These are phyloP conservation scores for Tretioscincus oriximinensis DNA, from an alignment of 2,113 vertebrate species.

Conservation along the genomic window DNA sequence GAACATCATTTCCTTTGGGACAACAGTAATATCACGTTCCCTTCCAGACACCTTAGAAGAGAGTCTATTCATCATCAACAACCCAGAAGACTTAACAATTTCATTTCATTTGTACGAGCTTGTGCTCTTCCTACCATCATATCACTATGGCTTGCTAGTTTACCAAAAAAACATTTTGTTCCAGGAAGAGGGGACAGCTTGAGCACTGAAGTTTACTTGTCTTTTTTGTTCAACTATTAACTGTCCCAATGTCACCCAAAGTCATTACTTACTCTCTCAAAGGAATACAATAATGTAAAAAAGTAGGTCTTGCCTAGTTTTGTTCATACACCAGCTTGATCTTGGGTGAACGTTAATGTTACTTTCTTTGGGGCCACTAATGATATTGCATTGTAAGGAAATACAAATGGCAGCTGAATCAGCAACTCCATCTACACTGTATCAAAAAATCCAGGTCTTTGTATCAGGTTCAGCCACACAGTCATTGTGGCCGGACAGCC, in stretches of 20 bases:
- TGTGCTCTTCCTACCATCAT: too few relatives aligned
- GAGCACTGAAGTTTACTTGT: neutral
- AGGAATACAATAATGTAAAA: too few relatives aligned
- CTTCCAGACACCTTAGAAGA: neutral
- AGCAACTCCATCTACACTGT: too few relatives aligned
- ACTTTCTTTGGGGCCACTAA: neutral
- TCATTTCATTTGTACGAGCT: neutral
- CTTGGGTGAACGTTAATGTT: neutral
- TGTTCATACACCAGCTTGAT: too few relatives aligned
- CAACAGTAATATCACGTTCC: slow-evolving; percentile 6
- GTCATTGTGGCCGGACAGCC: too few relatives aligned
- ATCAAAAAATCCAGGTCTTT: too few relatives aligned
- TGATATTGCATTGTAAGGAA: neutral
- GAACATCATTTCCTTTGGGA: slow-evolving; percentile 5
- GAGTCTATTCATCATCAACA: slow-evolving; percentile 1
- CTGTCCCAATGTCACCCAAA: too few relatives aligned
- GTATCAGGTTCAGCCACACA: too few relatives aligned
- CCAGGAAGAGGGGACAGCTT: neutral
- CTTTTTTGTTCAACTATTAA: too few relatives aligned
- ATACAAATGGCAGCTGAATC: neutral
- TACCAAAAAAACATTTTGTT: neutral
- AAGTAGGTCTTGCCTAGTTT: too few relatives aligned
- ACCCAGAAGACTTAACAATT: neutral
- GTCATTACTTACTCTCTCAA: too few relatives aligned
- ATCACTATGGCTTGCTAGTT: neutral